Evolutionary conservation across 2,888 invertebrate genomes (phyloP).

Genomic region (Panorpa germanica): DNA sequence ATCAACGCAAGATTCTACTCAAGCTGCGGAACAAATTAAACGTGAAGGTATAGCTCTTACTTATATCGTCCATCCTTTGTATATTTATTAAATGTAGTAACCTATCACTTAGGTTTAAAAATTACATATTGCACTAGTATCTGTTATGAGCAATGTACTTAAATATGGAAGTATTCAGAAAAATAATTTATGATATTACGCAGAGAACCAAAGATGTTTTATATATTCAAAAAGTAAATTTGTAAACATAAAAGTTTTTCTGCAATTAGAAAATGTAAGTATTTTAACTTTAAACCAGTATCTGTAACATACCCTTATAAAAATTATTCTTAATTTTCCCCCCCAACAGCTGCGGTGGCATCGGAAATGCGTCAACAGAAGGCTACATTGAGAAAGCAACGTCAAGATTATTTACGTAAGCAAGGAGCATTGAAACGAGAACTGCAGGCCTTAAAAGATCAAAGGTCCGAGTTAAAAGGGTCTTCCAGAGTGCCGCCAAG

Average conservation of each 20-base stretch:
- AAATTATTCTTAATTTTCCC: slow-evolving; percentile 8
- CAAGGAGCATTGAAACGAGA: slow-evolving; percentile 54
- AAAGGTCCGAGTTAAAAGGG: slow-evolving; percentile 55
- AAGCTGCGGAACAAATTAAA: too few relatives aligned
- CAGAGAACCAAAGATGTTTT: too few relatives aligned
- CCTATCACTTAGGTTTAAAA: too few relatives aligned
- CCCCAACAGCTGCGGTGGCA: slow-evolving; percentile 45
- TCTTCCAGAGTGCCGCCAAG: slow-evolving; percentile 47
- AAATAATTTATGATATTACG: too few relatives aligned
- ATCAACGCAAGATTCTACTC: too few relatives aligned
- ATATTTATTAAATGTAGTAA: too few relatives aligned
- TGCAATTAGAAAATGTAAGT: background rate
- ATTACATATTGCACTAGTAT: too few relatives aligned
- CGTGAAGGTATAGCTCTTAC: too few relatives aligned
- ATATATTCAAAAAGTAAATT: too few relatives aligned
- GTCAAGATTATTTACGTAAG: slow-evolving; percentile 66
- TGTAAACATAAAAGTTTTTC: slow-evolving; percentile 1
- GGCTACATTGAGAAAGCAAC: slow-evolving; percentile 58
- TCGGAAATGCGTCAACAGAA: slow-evolving; percentile 69
- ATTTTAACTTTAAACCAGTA: slow-evolving; percentile 4
- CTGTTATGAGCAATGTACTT: too few relatives aligned
- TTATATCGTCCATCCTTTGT: too few relatives aligned
- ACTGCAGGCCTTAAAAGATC: slow-evolving; percentile 56
- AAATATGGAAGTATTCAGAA: too few relatives aligned
- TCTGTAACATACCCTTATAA: slow-evolving; percentile 1